A percentile compares a stretch with the other conserved stretches of the same genome.
These are phyloP conservation scores for Tethea ocularis DNA, from an alignment of 2,888 invertebrate species.

Conservation along the genomic window DNA sequence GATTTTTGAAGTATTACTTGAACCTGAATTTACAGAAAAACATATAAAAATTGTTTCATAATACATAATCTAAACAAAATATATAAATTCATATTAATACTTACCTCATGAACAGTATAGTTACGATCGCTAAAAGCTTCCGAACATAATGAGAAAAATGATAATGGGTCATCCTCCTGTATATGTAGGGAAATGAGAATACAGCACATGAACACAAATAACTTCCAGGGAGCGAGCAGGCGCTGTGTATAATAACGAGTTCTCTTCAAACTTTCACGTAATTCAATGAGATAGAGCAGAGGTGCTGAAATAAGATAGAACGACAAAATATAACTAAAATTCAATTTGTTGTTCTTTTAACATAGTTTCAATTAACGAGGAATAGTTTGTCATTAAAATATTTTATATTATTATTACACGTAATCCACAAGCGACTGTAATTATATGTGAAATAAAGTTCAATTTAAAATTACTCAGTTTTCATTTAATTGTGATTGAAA, in stretches of 20 bases:
- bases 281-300: constrained; percentile 62
- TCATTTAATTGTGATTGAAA: too few relatives aligned
- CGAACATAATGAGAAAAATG: constrained; percentile 75
- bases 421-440: background rate
- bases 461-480: background rate
- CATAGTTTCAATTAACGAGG: too few relatives aligned
- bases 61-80: background rate
- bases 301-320: constrained; percentile 45
- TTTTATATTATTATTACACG: too few relatives aligned
- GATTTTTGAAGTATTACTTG: constrained; percentile 67
- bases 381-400: too few relatives aligned
- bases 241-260: constrained; percentile 90
- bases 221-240: constrained; percentile 90
- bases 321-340: background rate
- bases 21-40: constrained; percentile 58
- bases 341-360: constrained; percentile 13
- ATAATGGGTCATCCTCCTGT: constrained; percentile 67
- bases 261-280: constrained; percentile 84
- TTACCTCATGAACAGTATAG: constrained; percentile 82
- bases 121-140: constrained; percentile 79
- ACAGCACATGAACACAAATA: constrained; percentile 86
- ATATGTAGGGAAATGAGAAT: constrained; percentile 83
- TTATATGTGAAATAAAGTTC: background rate
- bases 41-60: background rate
- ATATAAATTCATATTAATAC: constrained; percentile 12